Evolutionary conservation across 1,140 invertebrate genomes (phyloP), one percentile per base, ranked within the genome.

Genomic region (Nylanderia fulva): DNA sequence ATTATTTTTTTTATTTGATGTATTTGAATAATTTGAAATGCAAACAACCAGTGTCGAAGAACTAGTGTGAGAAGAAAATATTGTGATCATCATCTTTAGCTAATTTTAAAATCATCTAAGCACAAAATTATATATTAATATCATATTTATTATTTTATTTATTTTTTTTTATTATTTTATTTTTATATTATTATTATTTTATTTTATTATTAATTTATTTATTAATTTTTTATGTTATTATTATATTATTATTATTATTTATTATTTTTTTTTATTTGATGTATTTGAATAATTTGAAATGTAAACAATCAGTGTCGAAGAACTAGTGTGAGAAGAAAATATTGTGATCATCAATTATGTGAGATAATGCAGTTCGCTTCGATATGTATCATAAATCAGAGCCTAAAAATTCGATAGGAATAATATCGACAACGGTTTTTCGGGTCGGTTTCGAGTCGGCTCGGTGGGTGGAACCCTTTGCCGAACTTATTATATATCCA

Each of bases 401-500:
- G n/a, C 54, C 29, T n/a, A n/a, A n/a, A 15, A 66, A 33, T n/a
- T 71, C 77, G 5, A 21, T 45, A n/a, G 9, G 18, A 29, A 54
- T 11, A 52, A 21, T 21, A 42, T 4, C 29, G 48, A 18, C 76
- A 56, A 79, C 33, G 48, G 36, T 18, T 33, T 27, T 56, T 69
- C 33, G 9, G n/a, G 33, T n/a, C 52, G 3, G 36, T 71, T 71
- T 18, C 8, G 5, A 61, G 27, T 11, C 42, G 64, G 21, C 36
- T 3, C 18, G 6, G 77, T 80, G 52, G 64, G 77, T 80, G 77
- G 77, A 71, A 29, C 24, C 63, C 21, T 39, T 39, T n/a, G 21
- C 45, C 42, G 45, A 36, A 56, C 48, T 80, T 68, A 39, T 54
- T 80, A 56, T 72, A 69, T n/a, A 76, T 21, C 64, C 36, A 71